Base-by-base conservation (phyloP, 2,113 vertebrate species). In the Laticauda laticaudata region DNA sequence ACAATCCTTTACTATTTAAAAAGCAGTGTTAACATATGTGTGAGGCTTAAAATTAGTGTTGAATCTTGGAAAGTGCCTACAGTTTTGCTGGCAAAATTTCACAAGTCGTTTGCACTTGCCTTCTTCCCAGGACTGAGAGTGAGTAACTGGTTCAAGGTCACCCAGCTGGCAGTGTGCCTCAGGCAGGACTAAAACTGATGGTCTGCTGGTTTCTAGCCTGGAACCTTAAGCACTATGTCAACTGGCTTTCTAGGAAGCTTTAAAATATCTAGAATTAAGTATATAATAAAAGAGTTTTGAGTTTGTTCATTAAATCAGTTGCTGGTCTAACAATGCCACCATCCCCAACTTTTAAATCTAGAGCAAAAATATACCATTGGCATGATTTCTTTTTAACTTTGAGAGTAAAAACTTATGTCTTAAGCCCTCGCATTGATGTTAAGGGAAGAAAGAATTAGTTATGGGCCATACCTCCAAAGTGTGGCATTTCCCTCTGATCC, bases 401-500 rank as follows among this genome's bases (percentile, higher is more conserved):
- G 14, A 43, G 8, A 61, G 39, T 75, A 45, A 21, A n/a, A 26
- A 9, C 39, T 87, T 91, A 18, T 14, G 5, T 21, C 15, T 45
- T 15, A 21, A 15, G 11, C 7, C 56, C 2, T 8, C 15, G 14
- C 15, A 48, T 3, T 34, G 75, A 55, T 86, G 45, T 69, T 9
- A 20, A 53, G 14, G 61, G 2, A 45, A n/a, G 45, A 9, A 45
- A 43, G 1, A 10, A 21, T 8, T 29, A 54, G 9, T 21, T 92
- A 43, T 11, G 5, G 24, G 15, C 89, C 93, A 21, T 98, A 99
- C 99, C 98, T 99, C 99, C 85, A 99, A 94, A 0, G 99, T 99
- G 97, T 99, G 99, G 93, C 98, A 99, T 96, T 99, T 99, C 93
- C 99, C 99, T 91, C 98, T 98, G 92, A 99, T 99, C 61, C 99